Conservation (phyloP, 2,113 vertebrate genomes). For the Muscicapa adusta region DNA sequence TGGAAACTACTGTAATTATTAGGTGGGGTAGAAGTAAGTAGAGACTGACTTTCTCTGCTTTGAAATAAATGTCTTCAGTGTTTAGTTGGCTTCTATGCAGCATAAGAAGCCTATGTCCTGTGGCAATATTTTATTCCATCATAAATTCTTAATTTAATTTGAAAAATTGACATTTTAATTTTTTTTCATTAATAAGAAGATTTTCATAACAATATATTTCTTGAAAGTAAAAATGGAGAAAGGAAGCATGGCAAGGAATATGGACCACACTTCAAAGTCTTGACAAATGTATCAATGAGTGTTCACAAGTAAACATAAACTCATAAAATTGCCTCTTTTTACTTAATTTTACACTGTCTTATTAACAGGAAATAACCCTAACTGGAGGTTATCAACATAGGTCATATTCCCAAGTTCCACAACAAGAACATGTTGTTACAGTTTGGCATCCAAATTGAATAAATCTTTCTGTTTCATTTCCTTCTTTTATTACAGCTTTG, state of each 20-base stretch:
- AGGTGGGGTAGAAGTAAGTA: not conserved
- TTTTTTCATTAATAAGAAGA: not conserved
- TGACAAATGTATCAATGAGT: not conserved
- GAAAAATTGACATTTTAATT: not conserved
- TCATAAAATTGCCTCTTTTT: not conserved
- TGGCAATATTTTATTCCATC: not conserved
- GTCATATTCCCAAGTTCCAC: constrained; percentile 45
- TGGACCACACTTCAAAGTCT: not conserved
- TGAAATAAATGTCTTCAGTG: not conserved
- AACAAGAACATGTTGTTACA: constrained; percentile 48
- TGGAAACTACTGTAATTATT: not conserved
- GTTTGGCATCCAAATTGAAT: constrained; percentile 30
- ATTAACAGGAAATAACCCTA: constrained; percentile 39
- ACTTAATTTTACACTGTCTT: not conserved
- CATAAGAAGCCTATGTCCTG: not conserved
- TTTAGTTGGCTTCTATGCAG: not conserved
- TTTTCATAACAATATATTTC: not conserved
- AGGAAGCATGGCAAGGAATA: not conserved
- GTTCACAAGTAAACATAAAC: not conserved
- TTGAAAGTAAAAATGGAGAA: not conserved
- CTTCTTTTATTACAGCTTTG: constrained; percentile 17
- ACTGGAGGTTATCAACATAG: constrained; percentile 17
- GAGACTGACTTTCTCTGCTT: not conserved
- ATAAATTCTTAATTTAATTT: not conserved
- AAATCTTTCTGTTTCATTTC: constrained; percentile 40